A percentile compares a stretch with the other conserved stretches of the same genome.
Conservation (phyloP, 2,888 invertebrate genomes). For the Rhodophaea formosa region DNA sequence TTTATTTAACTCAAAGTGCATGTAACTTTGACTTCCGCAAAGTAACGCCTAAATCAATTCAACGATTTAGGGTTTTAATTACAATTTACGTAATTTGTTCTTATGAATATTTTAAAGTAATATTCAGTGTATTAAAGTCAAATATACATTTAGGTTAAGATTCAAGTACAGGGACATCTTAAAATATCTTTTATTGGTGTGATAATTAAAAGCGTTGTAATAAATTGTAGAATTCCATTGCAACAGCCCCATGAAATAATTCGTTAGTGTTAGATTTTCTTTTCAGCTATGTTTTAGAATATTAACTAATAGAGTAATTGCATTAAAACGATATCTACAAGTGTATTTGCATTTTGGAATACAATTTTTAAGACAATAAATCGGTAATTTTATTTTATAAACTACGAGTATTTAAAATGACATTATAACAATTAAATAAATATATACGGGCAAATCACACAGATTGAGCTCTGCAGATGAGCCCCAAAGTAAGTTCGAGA, state of each 20-base stretch:
- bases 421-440: too few species aligned
- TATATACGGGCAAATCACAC: too few species aligned
- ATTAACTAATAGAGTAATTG: not conserved
- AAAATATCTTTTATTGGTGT: not conserved
- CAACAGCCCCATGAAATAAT: not conserved
- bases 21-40: too few species aligned
- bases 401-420: too few species aligned
- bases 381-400: not conserved
- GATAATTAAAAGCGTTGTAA: not conserved
- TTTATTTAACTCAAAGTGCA: too few species aligned
- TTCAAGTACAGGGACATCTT: conserved; percentile 15
- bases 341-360: conserved; percentile 5
- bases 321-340: not conserved
- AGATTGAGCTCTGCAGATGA: too few species aligned
- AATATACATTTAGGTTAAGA: conserved; percentile 8
- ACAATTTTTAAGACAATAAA: conserved; percentile 1
- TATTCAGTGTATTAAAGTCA: not conserved
- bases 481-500: too few species aligned
- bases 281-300: not conserved
- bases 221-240: not conserved
- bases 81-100: not conserved
- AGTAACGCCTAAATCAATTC: too few species aligned
- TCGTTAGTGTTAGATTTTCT: not conserved
- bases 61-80: too few species aligned
- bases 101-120: not conserved